phyloP scores from a whole-genome alignment of 2,113 vertebrate genomes.

The Entosphenus tridentatus region DNA sequence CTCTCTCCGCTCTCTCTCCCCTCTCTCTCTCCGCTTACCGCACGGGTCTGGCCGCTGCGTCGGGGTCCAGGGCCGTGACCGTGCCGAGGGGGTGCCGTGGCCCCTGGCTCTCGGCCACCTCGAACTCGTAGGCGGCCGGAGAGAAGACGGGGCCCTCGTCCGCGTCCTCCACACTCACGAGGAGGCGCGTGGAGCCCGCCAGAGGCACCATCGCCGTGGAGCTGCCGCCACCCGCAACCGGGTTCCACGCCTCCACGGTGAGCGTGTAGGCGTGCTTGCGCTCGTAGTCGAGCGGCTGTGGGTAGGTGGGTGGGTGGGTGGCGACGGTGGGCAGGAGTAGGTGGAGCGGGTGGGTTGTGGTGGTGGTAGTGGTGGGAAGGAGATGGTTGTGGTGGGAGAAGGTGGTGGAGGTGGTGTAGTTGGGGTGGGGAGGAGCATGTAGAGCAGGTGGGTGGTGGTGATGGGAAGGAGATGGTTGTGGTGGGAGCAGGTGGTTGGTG shows the following conservation, averaged over 20 bases:
- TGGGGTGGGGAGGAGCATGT: too few species aligned
- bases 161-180: constrained; percentile 43
- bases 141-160: constrained; percentile 54
- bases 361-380: too few species aligned
- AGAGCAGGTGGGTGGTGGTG: too few species aligned
- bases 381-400: too few species aligned
- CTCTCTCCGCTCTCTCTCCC: background rate
- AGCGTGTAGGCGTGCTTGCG: constrained; percentile 45
- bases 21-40: constrained; percentile 23
- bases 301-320: background rate
- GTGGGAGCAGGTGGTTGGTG: too few species aligned
- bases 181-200: constrained; percentile 44
- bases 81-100: constrained; percentile 21
- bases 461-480: too few species aligned
- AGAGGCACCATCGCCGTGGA: constrained; percentile 43
- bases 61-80: constrained; percentile 44
- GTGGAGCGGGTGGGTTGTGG: too few species aligned
- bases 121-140: constrained; percentile 32
- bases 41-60: constrained; percentile 46
- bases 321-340: too few species aligned
- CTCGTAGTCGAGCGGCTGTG: constrained; percentile 51
- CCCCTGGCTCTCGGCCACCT: constrained; percentile 43
- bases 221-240: constrained; percentile 40
- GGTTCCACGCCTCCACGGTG: constrained; percentile 59
- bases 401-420: too few species aligned